Base-by-base conservation (phyloP, 2,113 vertebrate genomes). In the Carettochelys insculpta region DNA sequence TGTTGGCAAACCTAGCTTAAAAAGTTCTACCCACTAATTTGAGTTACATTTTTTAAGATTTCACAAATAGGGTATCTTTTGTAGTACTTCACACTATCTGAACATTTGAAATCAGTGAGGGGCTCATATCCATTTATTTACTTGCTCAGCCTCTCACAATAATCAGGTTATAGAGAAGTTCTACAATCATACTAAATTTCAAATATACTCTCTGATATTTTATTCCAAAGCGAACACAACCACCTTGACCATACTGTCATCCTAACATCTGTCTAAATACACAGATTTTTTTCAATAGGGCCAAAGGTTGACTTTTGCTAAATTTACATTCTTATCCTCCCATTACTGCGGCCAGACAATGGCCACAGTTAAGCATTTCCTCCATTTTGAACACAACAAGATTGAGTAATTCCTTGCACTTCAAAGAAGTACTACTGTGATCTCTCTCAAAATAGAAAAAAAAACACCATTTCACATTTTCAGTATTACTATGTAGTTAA, bases 321-420 rank as follows among this genome's bases (percentile, higher is more conserved):
- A 90, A 80, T 24, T 77, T 82, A 41, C 41, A 27, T 5, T 1
- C 82, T 43, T 83, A 68, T 68, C n/a, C 20, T 68, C n/a, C 61
- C 38, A 34, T 68, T 68, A n/a, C 34, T 5, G n/a, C n/a, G 38
- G 61, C 61, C 34, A 68, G 5, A 68, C 8, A 38, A 68, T 2
- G 1, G 76, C 80, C 48, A 68, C 61, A 76, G 19, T 80, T 83
- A 90, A 20, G 80, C 2, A 54, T 45, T 85, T 95, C 76, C 90
- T 89, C 82, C 79, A 84, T 52, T 95, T 50, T 89, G 78, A 95
- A 31, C 50, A 92, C 43, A 5, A 79, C 14, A 78, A 94, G 53
- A 41, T 58, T 48, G 9, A 75, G 38, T 75, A 6, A 4, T 29
- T 58, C 47, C 80, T 94, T 91, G 48, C 71, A 88, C 6, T 31